These are phyloP conservation scores for Anguilla anguilla DNA, from an alignment of 2,797 vertebrate genomes.

Conservation along the genomic window DNA sequence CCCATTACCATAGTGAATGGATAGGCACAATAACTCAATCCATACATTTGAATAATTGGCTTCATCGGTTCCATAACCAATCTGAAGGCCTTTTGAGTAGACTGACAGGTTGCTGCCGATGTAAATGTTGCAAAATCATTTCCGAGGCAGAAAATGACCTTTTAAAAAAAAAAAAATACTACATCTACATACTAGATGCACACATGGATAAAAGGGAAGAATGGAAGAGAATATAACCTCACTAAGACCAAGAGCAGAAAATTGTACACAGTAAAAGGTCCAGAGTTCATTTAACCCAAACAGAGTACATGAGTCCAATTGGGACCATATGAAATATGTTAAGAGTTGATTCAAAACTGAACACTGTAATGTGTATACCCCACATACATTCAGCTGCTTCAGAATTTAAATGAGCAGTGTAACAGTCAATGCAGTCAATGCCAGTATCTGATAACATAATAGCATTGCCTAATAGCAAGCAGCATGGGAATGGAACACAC, in stretches of 20 bases:
- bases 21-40: neutral
- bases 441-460: neutral
- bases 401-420: neutral
- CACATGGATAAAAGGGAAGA: conserved; percentile 2
- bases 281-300: too few species aligned
- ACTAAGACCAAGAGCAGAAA: neutral
- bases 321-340: too few species aligned
- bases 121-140: conserved; percentile 33
- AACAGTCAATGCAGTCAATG: neutral
- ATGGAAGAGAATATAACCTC: conserved; percentile 22
- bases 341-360: too few species aligned
- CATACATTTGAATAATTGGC: conserved; percentile 50
- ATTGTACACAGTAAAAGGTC: neutral
- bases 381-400: neutral
- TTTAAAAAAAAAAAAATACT: conserved; percentile 33
- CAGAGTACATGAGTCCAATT: too few species aligned
- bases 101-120: conserved; percentile 56
- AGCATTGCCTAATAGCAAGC: neutral
- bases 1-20: neutral
- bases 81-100: conserved; percentile 42
- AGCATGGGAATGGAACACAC: neutral
- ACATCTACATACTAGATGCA: conserved; percentile 15
- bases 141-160: conserved; percentile 56
- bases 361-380: too few species aligned
- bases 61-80: conserved; percentile 51